Evolutionary conservation across 1,140 invertebrate genomes (phyloP).

Genomic region (Muscidifurax raptorellus): DNA sequence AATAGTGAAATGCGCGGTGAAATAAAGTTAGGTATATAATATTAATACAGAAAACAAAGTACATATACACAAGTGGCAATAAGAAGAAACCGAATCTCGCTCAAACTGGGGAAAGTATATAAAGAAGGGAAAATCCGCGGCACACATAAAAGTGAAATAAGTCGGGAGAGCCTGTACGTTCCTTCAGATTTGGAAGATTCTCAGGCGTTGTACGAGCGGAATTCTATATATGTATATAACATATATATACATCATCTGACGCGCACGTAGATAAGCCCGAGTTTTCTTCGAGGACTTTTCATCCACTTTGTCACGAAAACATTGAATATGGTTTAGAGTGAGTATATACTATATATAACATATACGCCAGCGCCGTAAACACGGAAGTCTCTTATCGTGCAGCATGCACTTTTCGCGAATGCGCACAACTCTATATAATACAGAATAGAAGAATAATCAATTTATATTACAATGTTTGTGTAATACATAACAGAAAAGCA

Average conservation of each 20-base stretch:
- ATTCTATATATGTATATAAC: constrained; percentile 35
- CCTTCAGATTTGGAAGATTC: constrained; percentile 28
- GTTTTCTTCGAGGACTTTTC: constrained; percentile 45
- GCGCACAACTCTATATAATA: no score
- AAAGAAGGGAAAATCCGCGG: neutral
- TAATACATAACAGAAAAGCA: no score
- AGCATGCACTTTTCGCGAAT: no score
- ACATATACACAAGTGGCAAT: no score
- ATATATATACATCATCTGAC: constrained; percentile 33
- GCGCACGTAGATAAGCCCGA: constrained; percentile 30
- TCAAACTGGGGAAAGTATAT: neutral
- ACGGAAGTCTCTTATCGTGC: neutral
- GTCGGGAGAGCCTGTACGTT: neutral
- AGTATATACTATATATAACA: no score
- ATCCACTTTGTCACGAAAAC: constrained; percentile 55
- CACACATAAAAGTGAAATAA: neutral
- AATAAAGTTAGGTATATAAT: no score
- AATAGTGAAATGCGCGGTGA: no score
- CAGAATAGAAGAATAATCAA: no score
- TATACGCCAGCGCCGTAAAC: constrained; percentile 2
- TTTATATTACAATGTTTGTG: no score
- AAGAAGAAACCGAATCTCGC: neutral
- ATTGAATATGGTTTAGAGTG: constrained; percentile 53
- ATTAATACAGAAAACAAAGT: no score
- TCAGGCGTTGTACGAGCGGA: neutral